Evolutionary conservation across 1,140 invertebrate genomes (phyloP).

Genomic region (Eriosoma lanigerum): DNA sequence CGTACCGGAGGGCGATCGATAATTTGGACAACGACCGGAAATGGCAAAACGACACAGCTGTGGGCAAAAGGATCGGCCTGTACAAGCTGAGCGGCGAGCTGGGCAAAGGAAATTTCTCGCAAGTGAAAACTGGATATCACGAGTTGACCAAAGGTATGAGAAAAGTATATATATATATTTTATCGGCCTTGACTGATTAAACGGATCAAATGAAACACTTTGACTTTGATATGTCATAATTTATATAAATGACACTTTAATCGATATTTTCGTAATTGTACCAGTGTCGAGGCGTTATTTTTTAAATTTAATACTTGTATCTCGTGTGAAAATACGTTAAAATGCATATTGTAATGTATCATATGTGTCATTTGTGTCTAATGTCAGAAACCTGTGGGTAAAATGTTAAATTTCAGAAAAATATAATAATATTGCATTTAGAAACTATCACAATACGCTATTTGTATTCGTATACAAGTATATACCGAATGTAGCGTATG

Average conservation of each 20-base stretch:
- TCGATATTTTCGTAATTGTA: not conserved
- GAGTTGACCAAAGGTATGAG: conserved; percentile 75
- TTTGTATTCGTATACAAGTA: too few species aligned
- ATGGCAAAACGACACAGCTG: conserved; percentile 65
- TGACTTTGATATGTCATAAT: not conserved
- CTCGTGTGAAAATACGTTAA: too few species aligned
- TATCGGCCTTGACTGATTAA: conserved; percentile 26
- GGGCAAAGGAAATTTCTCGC: conserved; percentile 85
- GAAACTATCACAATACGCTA: too few species aligned
- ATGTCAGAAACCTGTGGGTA: too few species aligned
- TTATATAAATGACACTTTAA: not conserved
- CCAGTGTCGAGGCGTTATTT: not conserved
- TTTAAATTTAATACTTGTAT: not conserved
- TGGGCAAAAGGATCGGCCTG: conserved; percentile 70
- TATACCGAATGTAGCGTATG: too few species aligned
- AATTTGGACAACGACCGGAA: conserved; percentile 56
- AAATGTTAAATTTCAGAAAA: too few species aligned
- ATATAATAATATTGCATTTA: too few species aligned
- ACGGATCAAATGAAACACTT: conserved; percentile 42
- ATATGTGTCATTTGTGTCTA: too few species aligned
- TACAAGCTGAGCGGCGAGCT: conserved; percentile 72
- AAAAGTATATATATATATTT: too few species aligned
- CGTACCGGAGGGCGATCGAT: conserved; percentile 55
- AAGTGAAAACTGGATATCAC: conserved; percentile 84
- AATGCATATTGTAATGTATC: too few species aligned